These are phyloP conservation scores for Rhabdomys dilectus DNA, from an alignment of 2,113 vertebrate genomes.

Conservation along the genomic window DNA sequence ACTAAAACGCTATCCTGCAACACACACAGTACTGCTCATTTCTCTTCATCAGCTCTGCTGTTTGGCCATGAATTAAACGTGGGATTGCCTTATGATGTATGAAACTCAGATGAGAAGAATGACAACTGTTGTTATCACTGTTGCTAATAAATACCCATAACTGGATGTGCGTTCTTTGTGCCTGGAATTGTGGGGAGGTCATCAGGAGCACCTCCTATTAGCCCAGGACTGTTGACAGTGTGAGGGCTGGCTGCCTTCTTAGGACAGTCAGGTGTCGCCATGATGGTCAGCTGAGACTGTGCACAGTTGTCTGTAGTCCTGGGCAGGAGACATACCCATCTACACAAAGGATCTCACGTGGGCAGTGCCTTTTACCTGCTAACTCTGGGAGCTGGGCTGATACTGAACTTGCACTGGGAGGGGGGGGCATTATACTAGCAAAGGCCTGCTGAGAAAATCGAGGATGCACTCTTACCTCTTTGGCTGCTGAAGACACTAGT, in stretches of 20 bases:
- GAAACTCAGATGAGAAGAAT: not conserved
- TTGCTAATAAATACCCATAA: constrained; percentile 44
- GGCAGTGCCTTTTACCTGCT: not conserved
- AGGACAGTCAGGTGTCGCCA: not conserved
- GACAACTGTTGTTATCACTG: not conserved
- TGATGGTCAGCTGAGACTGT: not conserved
- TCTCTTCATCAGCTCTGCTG: constrained; percentile 75
- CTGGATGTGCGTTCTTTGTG: constrained; percentile 58
- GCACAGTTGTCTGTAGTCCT: constrained; percentile 42
- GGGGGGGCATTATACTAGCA: not conserved
- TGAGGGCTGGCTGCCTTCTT: rapidly evolving
- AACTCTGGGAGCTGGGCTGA: not conserved
- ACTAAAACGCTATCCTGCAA: constrained; percentile 77
- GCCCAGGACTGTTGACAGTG: not conserved
- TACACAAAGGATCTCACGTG: not conserved
- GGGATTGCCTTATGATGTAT: not conserved
- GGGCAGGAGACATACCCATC: constrained; percentile 30
- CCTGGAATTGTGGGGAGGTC: rapidly evolving
- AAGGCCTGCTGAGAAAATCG: not conserved
- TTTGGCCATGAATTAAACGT: constrained; percentile 72
- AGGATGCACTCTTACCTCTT: not conserved
- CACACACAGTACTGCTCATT: constrained; percentile 61
- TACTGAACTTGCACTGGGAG: not conserved
- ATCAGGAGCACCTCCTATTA: not conserved
- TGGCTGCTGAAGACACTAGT: not conserved